Evolutionary conservation across 2,113 vertebrate species (phyloP), one percentile per base, ranked within the genome.

Genomic region (Coryphaenoides rupestris): DNA sequence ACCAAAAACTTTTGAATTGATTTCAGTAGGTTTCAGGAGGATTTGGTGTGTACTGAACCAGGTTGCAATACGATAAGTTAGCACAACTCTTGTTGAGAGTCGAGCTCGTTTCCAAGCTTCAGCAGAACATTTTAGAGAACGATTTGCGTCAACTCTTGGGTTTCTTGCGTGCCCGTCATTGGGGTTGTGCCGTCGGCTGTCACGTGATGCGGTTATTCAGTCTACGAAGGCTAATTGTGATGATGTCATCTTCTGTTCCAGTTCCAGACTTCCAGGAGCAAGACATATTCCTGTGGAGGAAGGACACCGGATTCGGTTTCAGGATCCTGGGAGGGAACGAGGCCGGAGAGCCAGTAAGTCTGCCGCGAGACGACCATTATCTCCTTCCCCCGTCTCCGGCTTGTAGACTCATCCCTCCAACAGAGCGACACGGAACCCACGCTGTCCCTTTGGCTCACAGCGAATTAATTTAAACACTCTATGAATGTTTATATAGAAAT

Each of bases 281-380:
- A 84, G 96, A 99, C 89, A 98, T 99, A 81, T 98, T 99, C 92
- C 94, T 99, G 77, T 98, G 96, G 96, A 95, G 98, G 81, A 98
- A 99, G 86, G 98, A 99, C 88, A 98, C 96, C 0, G 98, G 98
- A 22, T 99, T 98, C 71, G 98, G 98, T 77, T 99, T 99, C 91
- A 93, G 98, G 87, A 99, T 99, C 91, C 93, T 99, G 24, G 98
- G 98, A 84, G 98, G 98, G 81, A 98, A 99, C 83, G 96, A 99
- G 82, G 90, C 96, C n/a, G 98, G 98, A 75, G 98, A 99, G 76
- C 98, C 96, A 22, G 98, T 99, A 78, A 95, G 95, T 93, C 19
- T 67, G 56, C 23, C 58, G 9, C 6, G 9, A 12, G 9, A 40
- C 13, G 6, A 9, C 10, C 6, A 40, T 40, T 40, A 12, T 65